phyloP scores from a whole-genome alignment of 2,888 invertebrate genomes.

The Zygaena filipendulae region DNA sequence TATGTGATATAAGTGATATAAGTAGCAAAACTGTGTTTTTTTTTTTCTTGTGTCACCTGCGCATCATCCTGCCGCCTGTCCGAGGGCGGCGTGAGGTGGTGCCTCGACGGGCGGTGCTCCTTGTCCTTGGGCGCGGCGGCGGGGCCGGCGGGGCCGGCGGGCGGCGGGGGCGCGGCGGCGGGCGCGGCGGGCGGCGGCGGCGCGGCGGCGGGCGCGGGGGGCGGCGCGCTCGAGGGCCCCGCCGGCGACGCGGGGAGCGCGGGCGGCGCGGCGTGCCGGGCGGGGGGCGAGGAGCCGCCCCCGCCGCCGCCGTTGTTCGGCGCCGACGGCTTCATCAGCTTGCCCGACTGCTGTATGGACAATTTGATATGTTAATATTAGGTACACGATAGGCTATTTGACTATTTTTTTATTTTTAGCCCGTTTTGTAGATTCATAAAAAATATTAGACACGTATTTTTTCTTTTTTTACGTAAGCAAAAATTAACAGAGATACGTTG shows the following conservation, averaged over 20 bases:
- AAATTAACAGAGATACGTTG: too few relatives aligned
- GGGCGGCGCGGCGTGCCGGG: slow-evolving; percentile 17
- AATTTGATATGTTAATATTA: neutral
- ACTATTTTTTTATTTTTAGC: too few relatives aligned
- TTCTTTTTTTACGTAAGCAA: too few relatives aligned
- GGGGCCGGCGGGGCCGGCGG: slow-evolving; percentile 5
- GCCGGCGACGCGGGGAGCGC: slow-evolving; percentile 3
- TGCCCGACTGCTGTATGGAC: slow-evolving; percentile 55
- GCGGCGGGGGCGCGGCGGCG: slow-evolving; percentile 14
- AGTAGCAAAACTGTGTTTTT: neutral
- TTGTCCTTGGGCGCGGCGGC: slow-evolving; percentile 26
- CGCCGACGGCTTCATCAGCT: slow-evolving; percentile 64
- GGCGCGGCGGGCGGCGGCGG: slow-evolving; percentile 15
- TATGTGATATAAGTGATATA: too few relatives aligned
- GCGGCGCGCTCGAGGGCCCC: slow-evolving; percentile 10
- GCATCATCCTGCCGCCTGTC: slow-evolving; percentile 23
- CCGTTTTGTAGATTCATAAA: too few relatives aligned
- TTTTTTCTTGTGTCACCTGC: slow-evolving; percentile 4
- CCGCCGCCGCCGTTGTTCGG: slow-evolving; percentile 30
- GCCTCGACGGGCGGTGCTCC: slow-evolving; percentile 29
- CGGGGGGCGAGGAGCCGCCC: slow-evolving; percentile 21
- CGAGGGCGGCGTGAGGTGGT: slow-evolving; percentile 32
- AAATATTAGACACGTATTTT: too few relatives aligned
- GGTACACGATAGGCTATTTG: too few relatives aligned
- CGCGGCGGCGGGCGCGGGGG: slow-evolving; percentile 7